phyloP scores from a whole-genome alignment of 2,888 invertebrate species.

The Epiblema foenella region DNA sequence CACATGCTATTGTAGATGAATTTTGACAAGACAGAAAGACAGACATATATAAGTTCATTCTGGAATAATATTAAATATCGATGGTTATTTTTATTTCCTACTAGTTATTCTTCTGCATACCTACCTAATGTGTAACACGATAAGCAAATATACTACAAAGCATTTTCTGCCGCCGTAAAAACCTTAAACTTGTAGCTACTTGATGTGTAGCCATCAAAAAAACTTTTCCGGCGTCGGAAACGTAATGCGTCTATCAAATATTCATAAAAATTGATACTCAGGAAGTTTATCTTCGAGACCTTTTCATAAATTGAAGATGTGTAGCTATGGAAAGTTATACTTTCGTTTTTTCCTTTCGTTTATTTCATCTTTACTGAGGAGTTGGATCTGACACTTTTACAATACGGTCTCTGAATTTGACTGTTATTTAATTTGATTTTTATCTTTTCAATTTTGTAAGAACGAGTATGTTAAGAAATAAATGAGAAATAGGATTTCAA shows the following conservation, averaged over 20 bases:
- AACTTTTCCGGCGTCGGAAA: slow-evolving; percentile 12
- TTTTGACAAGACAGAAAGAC: not conserved
- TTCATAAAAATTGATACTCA: slow-evolving; percentile 37
- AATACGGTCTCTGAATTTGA: not conserved
- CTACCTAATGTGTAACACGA: too few relatives aligned
- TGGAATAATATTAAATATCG: too few relatives aligned
- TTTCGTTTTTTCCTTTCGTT: slow-evolving; percentile 4
- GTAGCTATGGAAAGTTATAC: slow-evolving; percentile 19
- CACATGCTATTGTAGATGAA: not conserved
- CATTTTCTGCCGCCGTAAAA: not conserved
- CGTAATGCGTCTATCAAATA: slow-evolving; percentile 33
- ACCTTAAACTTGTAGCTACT: not conserved
- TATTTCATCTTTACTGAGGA: slow-evolving; percentile 14
- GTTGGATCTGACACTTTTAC: not conserved
- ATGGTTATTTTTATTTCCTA: too few relatives aligned
- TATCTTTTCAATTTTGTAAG: not conserved
- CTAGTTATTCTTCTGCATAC: not conserved
- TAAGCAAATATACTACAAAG: not conserved
- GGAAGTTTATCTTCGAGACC: slow-evolving; percentile 26
- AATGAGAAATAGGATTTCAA: not conserved
- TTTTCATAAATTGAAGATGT: slow-evolving; percentile 29
- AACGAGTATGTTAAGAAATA: not conserved
- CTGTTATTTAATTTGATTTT: not conserved
- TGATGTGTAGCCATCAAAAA: slow-evolving; percentile 2
- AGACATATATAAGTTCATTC: too few relatives aligned